A percentile compares a stretch with the other conserved stretches of the same genome.
Evolutionary conservation across 2,888 invertebrate species (phyloP).

Genomic region (Eristalis tenax): DNA sequence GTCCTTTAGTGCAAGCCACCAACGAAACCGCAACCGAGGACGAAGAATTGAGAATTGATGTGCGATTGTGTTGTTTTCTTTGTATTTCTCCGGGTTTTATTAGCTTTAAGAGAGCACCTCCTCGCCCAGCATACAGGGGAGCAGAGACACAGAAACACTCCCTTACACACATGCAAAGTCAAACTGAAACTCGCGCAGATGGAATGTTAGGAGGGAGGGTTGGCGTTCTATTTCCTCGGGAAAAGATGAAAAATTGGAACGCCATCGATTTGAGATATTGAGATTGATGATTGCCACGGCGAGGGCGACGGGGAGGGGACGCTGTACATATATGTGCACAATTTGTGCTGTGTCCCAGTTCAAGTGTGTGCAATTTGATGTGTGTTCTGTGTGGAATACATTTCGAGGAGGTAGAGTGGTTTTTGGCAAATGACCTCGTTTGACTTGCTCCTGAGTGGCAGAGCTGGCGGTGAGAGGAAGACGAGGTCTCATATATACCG

Average conservation of each 20-base stretch:
- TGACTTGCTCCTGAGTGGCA: slow-evolving; percentile 39
- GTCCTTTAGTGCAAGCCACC: slow-evolving; percentile 22
- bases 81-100: slow-evolving; percentile 51
- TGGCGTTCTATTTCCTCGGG: slow-evolving; percentile 37
- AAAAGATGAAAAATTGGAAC: slow-evolving; percentile 68
- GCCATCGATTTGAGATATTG: slow-evolving; percentile 69
- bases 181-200: background rate
- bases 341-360: slow-evolving; percentile 31
- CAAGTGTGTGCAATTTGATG: slow-evolving; percentile 52
- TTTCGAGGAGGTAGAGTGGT: slow-evolving; percentile 22
- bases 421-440: slow-evolving; percentile 69
- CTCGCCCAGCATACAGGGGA: slow-evolving; percentile 37
- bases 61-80: slow-evolving; percentile 46
- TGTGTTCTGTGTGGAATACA: slow-evolving; percentile 12
- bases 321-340: background rate
- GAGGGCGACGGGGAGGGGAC: background rate
- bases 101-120: slow-evolving; percentile 57
- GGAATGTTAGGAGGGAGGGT: slow-evolving; percentile 13
- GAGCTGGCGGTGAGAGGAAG: background rate
- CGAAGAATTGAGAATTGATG: slow-evolving; percentile 2
- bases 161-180: background rate
- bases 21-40: background rate
- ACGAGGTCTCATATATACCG: background rate
- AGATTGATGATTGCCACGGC: slow-evolving; percentile 62
- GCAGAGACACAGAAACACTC: background rate